Conservation (phyloP, 2,888 invertebrate genomes). For the Rotaria macrura region DNA sequence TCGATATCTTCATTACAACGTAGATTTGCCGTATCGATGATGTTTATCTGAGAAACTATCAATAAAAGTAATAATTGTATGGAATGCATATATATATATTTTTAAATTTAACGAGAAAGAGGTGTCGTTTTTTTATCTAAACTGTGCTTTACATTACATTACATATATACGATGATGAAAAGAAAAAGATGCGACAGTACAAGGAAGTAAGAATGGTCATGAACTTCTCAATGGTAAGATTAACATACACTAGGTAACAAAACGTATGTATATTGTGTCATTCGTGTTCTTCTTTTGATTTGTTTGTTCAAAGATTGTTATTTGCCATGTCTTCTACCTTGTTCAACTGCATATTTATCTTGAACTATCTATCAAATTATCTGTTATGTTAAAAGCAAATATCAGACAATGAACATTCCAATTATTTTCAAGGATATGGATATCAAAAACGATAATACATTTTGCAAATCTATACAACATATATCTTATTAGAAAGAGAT, state of each 20-base stretch:
- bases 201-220: background rate
- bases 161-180: background rate
- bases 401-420: background rate
- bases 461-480: background rate
- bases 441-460: background rate
- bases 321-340: background rate
- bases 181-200: background rate
- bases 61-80: background rate
- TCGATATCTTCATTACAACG: background rate
- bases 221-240: background rate
- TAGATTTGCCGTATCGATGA: background rate
- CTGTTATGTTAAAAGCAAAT: background rate
- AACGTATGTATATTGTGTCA: background rate
- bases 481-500: background rate
- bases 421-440: background rate
- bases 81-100: background rate
- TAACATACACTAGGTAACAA: background rate
- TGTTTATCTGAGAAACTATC: background rate
- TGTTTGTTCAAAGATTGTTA: slow-evolving; percentile 4
- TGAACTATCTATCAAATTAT: background rate
- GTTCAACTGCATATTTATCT: background rate
- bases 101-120: too few species aligned
- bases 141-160: background rate
- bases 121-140: background rate
- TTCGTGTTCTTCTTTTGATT: background rate